Conservation (phyloP, 2,888 invertebrate species). For the Molanna angustata region DNA sequence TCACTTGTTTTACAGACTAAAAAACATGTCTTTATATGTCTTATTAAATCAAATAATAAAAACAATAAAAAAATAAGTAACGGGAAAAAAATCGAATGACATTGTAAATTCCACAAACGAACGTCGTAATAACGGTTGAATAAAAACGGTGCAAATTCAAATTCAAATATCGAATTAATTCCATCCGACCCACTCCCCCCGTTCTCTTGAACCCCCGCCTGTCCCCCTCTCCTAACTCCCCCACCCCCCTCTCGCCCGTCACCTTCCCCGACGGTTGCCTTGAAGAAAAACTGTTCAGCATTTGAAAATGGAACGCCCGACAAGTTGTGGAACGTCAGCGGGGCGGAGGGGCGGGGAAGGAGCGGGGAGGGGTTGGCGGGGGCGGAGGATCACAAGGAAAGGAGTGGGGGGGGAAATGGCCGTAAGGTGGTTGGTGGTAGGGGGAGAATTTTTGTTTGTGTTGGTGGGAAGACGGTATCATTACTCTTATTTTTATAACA, state of each 20-base stretch:
- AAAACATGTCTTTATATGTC: too few species aligned
- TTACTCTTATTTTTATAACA: conserved; percentile 15
- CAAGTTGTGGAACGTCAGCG: neutral
- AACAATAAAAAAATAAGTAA: too few species aligned
- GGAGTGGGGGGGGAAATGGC: conserved; percentile 15
- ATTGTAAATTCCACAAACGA: too few species aligned
- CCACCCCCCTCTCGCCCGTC: neutral
- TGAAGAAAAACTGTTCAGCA: conserved; percentile 28
- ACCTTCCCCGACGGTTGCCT: conserved; percentile 10
- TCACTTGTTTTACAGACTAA: too few species aligned
- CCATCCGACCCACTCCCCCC: conserved; percentile 14
- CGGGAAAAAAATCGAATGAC: too few species aligned
- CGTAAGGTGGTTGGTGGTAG: conserved; percentile 17
- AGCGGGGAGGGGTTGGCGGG: conserved; percentile 5
- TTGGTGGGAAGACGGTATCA: conserved; percentile 24
- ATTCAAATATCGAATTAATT: conserved; percentile 30
- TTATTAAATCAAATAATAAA: too few species aligned
- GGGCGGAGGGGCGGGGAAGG: conserved; percentile 6
- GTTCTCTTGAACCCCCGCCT: too few species aligned
- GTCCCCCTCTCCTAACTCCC: conserved; percentile 3
- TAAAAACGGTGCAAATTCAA: conserved; percentile 23
- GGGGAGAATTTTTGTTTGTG: conserved; percentile 14
- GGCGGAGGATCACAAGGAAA: conserved; percentile 2
- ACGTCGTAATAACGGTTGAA: too few species aligned
- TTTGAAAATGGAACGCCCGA: conserved; percentile 27